These are phyloP conservation scores for Chanos chanos DNA, from an alignment of 2,797 vertebrate species.

Conservation along the genomic window DNA sequence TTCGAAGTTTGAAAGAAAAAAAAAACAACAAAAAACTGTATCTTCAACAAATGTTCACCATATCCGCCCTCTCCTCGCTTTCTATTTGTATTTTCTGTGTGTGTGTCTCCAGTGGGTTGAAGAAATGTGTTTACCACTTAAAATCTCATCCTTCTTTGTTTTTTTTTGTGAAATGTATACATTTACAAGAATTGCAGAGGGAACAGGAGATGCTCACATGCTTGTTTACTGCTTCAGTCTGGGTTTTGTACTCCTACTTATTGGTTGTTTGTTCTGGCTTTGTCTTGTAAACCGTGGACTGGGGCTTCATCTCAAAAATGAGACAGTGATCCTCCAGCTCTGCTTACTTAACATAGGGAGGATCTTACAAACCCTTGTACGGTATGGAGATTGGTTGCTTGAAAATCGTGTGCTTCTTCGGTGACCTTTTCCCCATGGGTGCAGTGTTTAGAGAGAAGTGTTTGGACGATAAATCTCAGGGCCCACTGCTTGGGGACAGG, in stretches of 20 bases:
- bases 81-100: too few species aligned
- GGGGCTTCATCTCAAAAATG: constrained; percentile 49
- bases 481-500: constrained; percentile 59
- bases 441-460: constrained; percentile 55
- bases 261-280: constrained; percentile 55
- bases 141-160: too few species aligned
- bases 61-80: too few species aligned
- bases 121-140: neutral
- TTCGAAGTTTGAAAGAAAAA: too few species aligned
- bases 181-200: too few species aligned
- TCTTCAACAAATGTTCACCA: too few species aligned
- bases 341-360: constrained; percentile 56
- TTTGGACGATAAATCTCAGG: constrained; percentile 68
- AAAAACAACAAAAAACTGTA: too few species aligned
- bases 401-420: constrained; percentile 48
- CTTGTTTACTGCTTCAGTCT: too few species aligned
- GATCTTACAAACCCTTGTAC: constrained; percentile 42
- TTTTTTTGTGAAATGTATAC: too few species aligned
- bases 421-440: constrained; percentile 51
- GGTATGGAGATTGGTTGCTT: constrained; percentile 52
- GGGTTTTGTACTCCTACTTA: constrained; percentile 44
- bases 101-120: too few species aligned
- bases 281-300: constrained; percentile 34
- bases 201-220: too few species aligned
- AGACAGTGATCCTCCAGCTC: constrained; percentile 55